A percentile compares a stretch with the other conserved stretches of the same genome.
Evolutionary conservation across 2,797 vertebrate genomes (phyloP).

Genomic region (Chaunax sp.): DNA sequence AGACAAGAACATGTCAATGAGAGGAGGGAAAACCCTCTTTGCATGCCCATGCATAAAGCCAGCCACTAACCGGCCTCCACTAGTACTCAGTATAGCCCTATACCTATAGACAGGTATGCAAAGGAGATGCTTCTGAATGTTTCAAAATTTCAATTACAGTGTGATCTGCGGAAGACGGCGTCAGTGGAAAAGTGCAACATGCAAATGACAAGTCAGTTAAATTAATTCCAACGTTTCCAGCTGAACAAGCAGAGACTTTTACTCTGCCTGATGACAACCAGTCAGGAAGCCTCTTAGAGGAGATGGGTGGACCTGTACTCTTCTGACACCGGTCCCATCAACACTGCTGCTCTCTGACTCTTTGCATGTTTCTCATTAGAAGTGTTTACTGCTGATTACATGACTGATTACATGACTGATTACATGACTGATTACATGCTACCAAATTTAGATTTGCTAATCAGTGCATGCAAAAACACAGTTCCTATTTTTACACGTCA

Average conservation of each 20-base stretch:
- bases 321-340: slow-evolving; percentile 51
- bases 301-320: slow-evolving; percentile 62
- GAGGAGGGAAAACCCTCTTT: slow-evolving; percentile 22
- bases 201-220: slow-evolving; percentile 87
- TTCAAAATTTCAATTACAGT: slow-evolving; percentile 90
- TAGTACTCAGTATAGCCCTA: slow-evolving; percentile 79
- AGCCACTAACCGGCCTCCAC: slow-evolving; percentile 75
- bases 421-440: slow-evolving; percentile 52
- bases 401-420: slow-evolving; percentile 60
- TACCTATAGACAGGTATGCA: slow-evolving; percentile 88
- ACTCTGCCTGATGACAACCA: slow-evolving; percentile 74
- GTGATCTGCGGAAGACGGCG: slow-evolving; percentile 88
- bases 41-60: slow-evolving; percentile 35
- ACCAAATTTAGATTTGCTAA: slow-evolving; percentile 35
- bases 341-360: slow-evolving; percentile 57
- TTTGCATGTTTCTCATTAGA: slow-evolving; percentile 14
- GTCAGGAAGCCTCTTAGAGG: slow-evolving; percentile 61
- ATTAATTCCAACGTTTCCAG: slow-evolving; percentile 85
- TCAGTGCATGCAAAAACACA: slow-evolving; percentile 12
- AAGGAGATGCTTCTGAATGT: slow-evolving; percentile 81
- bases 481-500: slow-evolving; percentile 16
- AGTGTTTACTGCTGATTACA: no score
- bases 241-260: slow-evolving; percentile 81
- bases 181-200: slow-evolving; percentile 81
- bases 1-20: slow-evolving; percentile 77